Evolutionary conservation across 1,140 invertebrate genomes (phyloP).

Genomic region (Luehdorfia chinensis): DNA sequence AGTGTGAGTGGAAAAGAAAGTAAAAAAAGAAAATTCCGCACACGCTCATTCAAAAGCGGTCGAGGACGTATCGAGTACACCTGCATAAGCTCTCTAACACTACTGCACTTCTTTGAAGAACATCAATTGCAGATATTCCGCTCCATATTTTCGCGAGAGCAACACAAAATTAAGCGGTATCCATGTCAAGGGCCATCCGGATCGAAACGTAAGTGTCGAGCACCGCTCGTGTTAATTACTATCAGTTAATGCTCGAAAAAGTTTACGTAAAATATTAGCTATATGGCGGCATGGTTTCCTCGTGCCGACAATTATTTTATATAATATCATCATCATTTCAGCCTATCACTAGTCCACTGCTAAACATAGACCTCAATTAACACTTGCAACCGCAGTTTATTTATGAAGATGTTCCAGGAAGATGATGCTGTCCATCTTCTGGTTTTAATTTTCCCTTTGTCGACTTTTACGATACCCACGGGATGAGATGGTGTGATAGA

Average conservation of each 20-base stretch:
- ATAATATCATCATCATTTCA: too few species aligned
- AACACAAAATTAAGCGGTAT: background rate
- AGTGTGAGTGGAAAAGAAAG: too few species aligned
- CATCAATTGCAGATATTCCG: slow-evolving; percentile 7
- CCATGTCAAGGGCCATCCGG: slow-evolving; percentile 3
- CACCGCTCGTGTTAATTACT: slow-evolving; percentile 5
- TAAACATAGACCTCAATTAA: too few species aligned
- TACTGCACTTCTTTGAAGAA: background rate
- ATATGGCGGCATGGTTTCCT: background rate
- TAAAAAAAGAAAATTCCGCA: background rate
- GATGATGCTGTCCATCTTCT: too few species aligned
- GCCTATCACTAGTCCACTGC: too few species aligned
- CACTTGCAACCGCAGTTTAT: too few species aligned
- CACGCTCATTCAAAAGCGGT: background rate
- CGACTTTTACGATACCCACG: too few species aligned
- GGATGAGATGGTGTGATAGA: too few species aligned
- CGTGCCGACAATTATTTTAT: background rate
- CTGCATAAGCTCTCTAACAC: background rate
- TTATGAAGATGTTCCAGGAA: too few species aligned
- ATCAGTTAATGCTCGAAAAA: slow-evolving; percentile 12
- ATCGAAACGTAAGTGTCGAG: background rate
- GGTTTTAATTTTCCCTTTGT: too few species aligned
- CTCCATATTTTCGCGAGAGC: background rate
- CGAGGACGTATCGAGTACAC: background rate
- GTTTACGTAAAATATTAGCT: slow-evolving; percentile 5